Conservation (phyloP, 2,113 vertebrate species). For the Austrofundulus limnaeus region DNA sequence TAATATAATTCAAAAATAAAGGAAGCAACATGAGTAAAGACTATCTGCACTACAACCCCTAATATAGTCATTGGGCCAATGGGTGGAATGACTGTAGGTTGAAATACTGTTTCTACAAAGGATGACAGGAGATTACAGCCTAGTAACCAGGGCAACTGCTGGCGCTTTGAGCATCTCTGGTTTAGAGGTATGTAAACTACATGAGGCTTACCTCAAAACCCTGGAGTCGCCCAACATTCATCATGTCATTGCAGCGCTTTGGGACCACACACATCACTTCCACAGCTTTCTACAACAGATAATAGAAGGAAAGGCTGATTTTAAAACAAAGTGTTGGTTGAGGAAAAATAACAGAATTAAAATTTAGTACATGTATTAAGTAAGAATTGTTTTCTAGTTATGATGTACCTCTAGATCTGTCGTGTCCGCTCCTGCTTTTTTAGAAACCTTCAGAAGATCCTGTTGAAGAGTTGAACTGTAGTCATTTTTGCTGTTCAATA, state of each 20-base stretch:
- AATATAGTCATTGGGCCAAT: no score
- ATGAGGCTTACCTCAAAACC: constrained; percentile 91
- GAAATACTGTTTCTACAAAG: no score
- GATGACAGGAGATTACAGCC: no score
- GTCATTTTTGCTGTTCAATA: neutral
- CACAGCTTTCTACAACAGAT: constrained; percentile 87
- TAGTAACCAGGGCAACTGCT: no score
- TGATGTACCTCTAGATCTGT: constrained; percentile 89
- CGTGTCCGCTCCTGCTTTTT: constrained; percentile 90
- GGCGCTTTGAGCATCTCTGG: no score
- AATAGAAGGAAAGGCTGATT: constrained; percentile 3
- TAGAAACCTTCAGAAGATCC: constrained; percentile 96
- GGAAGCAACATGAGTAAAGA: no score
- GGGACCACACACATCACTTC: constrained; percentile 99
- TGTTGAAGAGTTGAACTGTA: constrained; percentile 46
- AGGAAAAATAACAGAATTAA: neutral
- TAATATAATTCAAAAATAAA: no score
- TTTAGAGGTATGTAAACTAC: neutral
- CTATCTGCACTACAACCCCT: no score
- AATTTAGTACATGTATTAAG: neutral
- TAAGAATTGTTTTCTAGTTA: neutral
- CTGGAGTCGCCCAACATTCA: constrained; percentile 98
- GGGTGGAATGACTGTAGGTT: no score
- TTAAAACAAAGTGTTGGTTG: neutral
- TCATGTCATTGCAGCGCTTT: constrained; percentile 99